Evolutionary conservation across 2,888 invertebrate species (phyloP), one percentile per base, ranked within the genome.

Genomic region (Syrista parreyssii): DNA sequence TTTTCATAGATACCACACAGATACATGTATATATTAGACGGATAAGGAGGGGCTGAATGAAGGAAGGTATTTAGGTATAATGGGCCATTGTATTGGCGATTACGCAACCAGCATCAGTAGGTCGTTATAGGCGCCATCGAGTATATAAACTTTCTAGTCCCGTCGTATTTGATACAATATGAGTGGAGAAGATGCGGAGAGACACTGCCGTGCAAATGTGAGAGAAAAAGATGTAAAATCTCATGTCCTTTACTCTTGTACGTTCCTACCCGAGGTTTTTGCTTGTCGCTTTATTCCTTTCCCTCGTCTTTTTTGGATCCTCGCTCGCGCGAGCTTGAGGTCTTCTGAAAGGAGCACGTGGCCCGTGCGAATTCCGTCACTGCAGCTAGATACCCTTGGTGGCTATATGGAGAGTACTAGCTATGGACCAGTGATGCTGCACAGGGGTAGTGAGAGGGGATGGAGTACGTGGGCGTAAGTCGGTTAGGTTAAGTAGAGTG

Each of bases 401-500:
- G 9, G 55, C 23, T 55, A 23, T 55, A 55, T 55, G 23, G 55
- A 6, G 23, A 55, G 23, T 23, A 55, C 15, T 15, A 1, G 40
- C 40, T 40, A 15, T 40, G 40, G 40, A 40, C 40, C 40, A 40
- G 40, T 40, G 40, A 40, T 40, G 40, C 40, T 40, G 40, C 40
- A 15, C 6, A 9, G 55, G 9, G 9, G 55, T 0, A 23, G 23
- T 6, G 55, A 55, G 55, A 9, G 55, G 55, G 40, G 6, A 9
- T 9, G 55, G 55, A 9, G 9, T 55, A 55, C 9, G 55, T 55
- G 55, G 55, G 55, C 55, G 55, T 23, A 55, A 23, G 9, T 23
- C 55, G 55, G 55, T 9, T 55, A 55, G 23, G 55, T 55, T 55
- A 55, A 23, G 55, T 77, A 79, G 75, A 23, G 15, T 40, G 15